These are phyloP conservation scores for Perdita meconis DNA, from an alignment of 2,888 invertebrate species.

Conservation along the genomic window DNA sequence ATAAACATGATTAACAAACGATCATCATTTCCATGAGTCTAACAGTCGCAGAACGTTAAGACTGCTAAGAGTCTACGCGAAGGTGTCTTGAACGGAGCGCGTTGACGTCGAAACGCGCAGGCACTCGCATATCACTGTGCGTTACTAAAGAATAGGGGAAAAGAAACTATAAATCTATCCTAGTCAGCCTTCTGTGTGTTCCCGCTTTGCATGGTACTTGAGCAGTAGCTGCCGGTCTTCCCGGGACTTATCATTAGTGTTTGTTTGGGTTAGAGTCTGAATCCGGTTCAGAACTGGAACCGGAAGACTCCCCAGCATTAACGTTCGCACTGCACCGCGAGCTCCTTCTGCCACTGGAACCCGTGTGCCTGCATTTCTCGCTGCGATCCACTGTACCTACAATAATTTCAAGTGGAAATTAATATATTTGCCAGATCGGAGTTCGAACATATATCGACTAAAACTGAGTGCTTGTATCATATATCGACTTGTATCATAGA, in stretches of 20 bases:
- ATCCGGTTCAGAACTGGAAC: conserved; percentile 83
- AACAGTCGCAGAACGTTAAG: too few species aligned
- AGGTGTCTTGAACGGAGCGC: conserved; percentile 25
- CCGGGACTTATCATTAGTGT: conserved; percentile 77
- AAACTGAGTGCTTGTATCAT: not conserved
- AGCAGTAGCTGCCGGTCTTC: conserved; percentile 82
- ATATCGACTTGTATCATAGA: not conserved
- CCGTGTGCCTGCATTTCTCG: conserved; percentile 82
- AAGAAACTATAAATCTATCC: conserved; percentile 77
- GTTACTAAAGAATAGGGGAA: conserved; percentile 39
- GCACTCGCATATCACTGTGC: conserved; percentile 34
- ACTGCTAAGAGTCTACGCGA: conserved; percentile 8
- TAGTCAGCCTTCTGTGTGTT: conserved; percentile 84
- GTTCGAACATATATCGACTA: not conserved
- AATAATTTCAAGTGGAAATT: conserved; percentile 71
- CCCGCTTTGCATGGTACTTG: conserved; percentile 83
- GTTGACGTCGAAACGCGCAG: conserved; percentile 5
- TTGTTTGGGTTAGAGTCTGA: conserved; percentile 80
- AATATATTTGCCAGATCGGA: conserved; percentile 35
- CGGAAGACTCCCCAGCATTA: conserved; percentile 82
- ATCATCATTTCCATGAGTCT: too few species aligned
- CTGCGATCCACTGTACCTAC: conserved; percentile 83
- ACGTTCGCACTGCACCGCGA: conserved; percentile 82
- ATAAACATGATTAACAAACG: too few species aligned
- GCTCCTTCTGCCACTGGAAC: conserved; percentile 80